Base-by-base conservation (phyloP, 2,113 vertebrate genomes). In the Lontra canadensis region DNA sequence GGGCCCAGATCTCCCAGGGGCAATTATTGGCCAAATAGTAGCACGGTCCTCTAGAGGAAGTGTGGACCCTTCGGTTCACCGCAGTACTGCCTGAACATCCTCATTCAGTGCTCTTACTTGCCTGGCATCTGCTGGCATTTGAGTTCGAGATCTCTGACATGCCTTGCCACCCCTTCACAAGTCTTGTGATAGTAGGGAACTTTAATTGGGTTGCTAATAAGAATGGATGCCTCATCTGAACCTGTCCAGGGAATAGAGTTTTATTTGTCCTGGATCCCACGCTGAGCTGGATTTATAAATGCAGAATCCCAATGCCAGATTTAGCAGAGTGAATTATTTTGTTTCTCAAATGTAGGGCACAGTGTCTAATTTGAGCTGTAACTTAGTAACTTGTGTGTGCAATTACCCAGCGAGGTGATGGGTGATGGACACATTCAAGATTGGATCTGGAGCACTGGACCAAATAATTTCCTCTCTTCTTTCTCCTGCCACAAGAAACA, bases 311-410 rank as follows among this genome's bases (percentile, higher is more conserved):
- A 59, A 81, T 17, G 57, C 88, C 88, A 82, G 49, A 71, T 91
- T 95, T 81, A 93, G 49, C 57, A 88, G 39, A 85, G 69, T 36
- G 57, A 94, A 92, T 92, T 67, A 79, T 81, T 94, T 36, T 94
- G 88, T 81, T 90, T 93, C 52, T 89, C 49, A 47, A 34, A 73
- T 78, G 82, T 85, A 94, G 95, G 84, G 86, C 71, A n/a, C 14
- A 23, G 63, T 44, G 18, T 83, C 87, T 97, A 65, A 94, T 94
- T 90, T 85, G 74, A 94, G 74, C 81, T 57, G 47, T 74, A 80
- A 80, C 34, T 92, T 88, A 83, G 95, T 92, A 83, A 94, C 95
- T 18, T 18, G 39, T 87, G 42, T n/a, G 42, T 39, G 65, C 88
- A 92, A 44, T 89, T 82, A 83, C 78, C 42, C 65, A 44, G 88